Evolutionary conservation across 2,888 invertebrate species (phyloP).

Genomic region (Erebia aethiops): DNA sequence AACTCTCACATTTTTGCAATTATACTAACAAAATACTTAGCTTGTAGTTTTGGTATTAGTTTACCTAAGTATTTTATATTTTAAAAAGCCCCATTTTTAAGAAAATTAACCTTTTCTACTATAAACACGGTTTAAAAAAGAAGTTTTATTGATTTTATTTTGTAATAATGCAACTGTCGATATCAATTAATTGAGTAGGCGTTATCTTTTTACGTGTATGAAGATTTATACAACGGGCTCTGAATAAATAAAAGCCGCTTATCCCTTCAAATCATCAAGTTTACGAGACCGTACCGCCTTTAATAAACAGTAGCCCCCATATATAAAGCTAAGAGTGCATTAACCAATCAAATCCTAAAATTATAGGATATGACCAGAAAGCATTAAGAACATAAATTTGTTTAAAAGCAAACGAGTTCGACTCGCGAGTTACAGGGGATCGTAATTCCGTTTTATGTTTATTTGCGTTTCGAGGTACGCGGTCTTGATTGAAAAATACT

Average conservation of each 20-base stretch:
- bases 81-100: no score
- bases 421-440: constrained; percentile 13
- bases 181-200: constrained; percentile 7
- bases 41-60: no score
- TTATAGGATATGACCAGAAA: constrained; percentile 41
- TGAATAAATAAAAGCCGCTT: constrained; percentile 27
- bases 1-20: background rate
- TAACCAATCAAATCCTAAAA: constrained; percentile 40
- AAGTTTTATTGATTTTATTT: background rate
- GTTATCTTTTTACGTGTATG: background rate
- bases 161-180: background rate
- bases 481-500: constrained; percentile 62
- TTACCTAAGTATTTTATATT: no score
- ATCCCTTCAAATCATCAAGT: constrained; percentile 29
- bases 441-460: constrained; percentile 45
- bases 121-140: background rate
- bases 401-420: constrained; percentile 28
- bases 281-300: constrained; percentile 32
- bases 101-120: background rate
- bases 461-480: constrained; percentile 48
- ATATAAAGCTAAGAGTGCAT: constrained; percentile 35
- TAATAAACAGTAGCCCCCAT: constrained; percentile 37
- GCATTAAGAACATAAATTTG: constrained; percentile 43
- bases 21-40: no score
- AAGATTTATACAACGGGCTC: background rate